Percentiles rank a stretch among this genome's conserved stretches.
Conservation (phyloP, 2,113 vertebrate species). For the Sinosuthora webbiana region DNA sequence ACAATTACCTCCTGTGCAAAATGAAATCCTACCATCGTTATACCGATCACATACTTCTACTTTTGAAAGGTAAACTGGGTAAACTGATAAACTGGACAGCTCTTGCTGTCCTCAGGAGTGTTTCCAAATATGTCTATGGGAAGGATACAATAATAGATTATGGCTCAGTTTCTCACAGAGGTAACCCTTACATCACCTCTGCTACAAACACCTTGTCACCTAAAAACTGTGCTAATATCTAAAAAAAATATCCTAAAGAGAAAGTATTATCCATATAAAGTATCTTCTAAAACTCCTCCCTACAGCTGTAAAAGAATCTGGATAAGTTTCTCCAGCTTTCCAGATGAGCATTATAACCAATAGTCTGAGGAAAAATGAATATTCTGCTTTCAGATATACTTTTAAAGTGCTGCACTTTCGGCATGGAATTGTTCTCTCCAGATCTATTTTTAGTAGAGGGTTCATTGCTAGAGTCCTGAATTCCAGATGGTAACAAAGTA, state of each 20-base stretch:
- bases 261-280: background rate
- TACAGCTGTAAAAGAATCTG: background rate
- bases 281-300: background rate
- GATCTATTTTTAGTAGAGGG: background rate
- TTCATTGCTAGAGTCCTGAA: background rate
- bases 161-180: background rate
- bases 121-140: background rate
- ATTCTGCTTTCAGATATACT: background rate
- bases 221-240: background rate
- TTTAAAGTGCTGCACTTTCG: background rate
- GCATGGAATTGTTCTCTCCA: background rate
- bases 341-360: background rate
- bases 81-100: too few relatives aligned
- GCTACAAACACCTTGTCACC: background rate
- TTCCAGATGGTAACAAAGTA: background rate
- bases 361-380: background rate
- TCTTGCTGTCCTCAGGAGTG: background rate
- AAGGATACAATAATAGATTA: background rate
- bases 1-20: background rate
- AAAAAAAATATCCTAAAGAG: background rate
- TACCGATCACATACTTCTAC: background rate
- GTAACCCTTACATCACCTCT: background rate
- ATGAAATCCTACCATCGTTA: background rate
- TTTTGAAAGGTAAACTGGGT: background rate
- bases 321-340: background rate